These are phyloP conservation scores for Battus philenor DNA, from an alignment of 1,140 invertebrate genomes.

Conservation along the genomic window DNA sequence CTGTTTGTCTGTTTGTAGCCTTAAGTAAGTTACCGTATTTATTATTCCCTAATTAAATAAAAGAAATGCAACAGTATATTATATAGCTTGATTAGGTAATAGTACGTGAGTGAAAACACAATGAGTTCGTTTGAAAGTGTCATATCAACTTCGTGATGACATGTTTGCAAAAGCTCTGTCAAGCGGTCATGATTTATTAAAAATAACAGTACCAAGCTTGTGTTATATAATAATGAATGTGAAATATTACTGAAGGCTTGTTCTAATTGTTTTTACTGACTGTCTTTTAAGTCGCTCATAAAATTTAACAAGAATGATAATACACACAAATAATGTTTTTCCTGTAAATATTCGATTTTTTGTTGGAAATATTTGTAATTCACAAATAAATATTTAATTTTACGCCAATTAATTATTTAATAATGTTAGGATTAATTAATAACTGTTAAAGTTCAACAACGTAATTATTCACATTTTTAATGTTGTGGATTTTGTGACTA, in stretches of 20 bases:
- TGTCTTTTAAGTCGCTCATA: too few relatives aligned
- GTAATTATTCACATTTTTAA: too few relatives aligned
- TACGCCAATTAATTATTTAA: too few relatives aligned
- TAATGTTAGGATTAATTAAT: too few relatives aligned
- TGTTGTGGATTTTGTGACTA: too few relatives aligned
- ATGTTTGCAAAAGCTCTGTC: constrained; percentile 27
- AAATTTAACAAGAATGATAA: too few relatives aligned
- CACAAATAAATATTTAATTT: too few relatives aligned
- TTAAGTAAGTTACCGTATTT: neutral
- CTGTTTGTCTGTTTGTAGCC: neutral
- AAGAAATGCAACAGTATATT: constrained; percentile 9
- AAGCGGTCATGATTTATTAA: constrained; percentile 14
- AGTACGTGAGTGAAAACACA: constrained; percentile 62
- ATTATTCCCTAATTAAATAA: constrained; percentile 10
- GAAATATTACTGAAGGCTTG: constrained; percentile 19
- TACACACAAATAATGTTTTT: too few relatives aligned
- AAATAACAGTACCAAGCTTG: constrained; percentile 2
- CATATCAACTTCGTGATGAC: constrained; percentile 35
- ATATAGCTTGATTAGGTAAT: constrained; percentile 36
- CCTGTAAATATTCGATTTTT: too few relatives aligned
- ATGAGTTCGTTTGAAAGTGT: constrained; percentile 40
- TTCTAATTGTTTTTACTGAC: too few relatives aligned
- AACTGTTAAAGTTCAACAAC: too few relatives aligned
- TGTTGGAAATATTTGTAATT: too few relatives aligned
- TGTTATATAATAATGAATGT: neutral